Conservation (phyloP, 2,113 vertebrate species). For the Poeciliopsis turrubarensis region DNA sequence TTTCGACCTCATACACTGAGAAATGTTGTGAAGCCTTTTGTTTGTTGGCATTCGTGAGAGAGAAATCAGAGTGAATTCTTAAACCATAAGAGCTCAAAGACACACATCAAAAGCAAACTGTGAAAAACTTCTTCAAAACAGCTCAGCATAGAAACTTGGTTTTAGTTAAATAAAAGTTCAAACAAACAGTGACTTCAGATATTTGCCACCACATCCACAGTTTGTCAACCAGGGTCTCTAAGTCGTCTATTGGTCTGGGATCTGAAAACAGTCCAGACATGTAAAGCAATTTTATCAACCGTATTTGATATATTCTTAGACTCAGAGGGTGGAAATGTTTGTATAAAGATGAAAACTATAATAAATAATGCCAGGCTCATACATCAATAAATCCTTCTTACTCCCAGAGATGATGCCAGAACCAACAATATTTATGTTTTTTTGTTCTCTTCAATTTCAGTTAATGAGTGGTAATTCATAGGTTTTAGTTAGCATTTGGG, state of each 20-base stretch:
- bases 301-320: neutral
- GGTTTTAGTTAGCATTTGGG: too few relatives aligned
- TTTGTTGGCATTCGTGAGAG: neutral
- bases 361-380: too few relatives aligned
- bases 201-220: conserved; percentile 26
- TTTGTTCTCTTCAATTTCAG: too few relatives aligned
- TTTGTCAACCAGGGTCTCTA: conserved; percentile 23
- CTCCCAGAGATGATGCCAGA: too few relatives aligned
- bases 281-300: conserved; percentile 29
- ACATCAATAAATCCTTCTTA: too few relatives aligned
- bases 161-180: conserved; percentile 10
- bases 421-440: too few relatives aligned
- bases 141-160: conserved; percentile 7
- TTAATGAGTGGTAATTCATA: too few relatives aligned
- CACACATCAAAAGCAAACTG: neutral
- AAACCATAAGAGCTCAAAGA: neutral
- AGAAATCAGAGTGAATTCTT: neutral
- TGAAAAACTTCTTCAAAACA: conserved; percentile 17
- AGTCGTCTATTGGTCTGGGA: conserved; percentile 26
- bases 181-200: conserved; percentile 31
- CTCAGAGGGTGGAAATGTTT: neutral
- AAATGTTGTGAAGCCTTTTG: neutral
- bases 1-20: neutral
- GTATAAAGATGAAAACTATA: neutral
- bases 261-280: conserved; percentile 36